These are phyloP conservation scores for Notamacropus eugenii DNA, from an alignment of 2,797 vertebrate species.

Conservation along the genomic window DNA sequence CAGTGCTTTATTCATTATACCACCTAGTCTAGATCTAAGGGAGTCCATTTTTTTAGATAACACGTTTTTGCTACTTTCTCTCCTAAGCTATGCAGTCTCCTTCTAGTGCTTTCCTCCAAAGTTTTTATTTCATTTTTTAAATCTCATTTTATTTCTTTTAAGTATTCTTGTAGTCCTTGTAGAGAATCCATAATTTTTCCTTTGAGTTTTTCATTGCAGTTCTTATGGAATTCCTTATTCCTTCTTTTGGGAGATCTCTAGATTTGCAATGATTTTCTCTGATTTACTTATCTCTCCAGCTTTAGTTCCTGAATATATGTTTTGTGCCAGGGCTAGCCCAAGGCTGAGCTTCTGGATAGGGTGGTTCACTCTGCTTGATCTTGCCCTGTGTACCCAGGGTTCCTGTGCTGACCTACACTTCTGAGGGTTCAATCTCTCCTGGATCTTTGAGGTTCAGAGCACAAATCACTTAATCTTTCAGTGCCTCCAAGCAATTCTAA, in stretches of 20 bases:
- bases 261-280: not conserved
- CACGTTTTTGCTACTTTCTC: not conserved
- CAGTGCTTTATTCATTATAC: not conserved
- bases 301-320: not conserved
- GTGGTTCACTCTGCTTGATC: not conserved
- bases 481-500: not conserved
- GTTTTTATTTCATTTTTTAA: not conserved
- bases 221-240: not conserved
- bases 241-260: not conserved
- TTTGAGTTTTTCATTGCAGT: not conserved
- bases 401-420: not conserved
- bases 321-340: not conserved
- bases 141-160: not conserved
- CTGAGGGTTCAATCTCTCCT: not conserved
- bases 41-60: not conserved
- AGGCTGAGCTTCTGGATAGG: not conserved
- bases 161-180: not conserved
- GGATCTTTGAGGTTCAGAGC: not conserved
- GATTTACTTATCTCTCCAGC: not conserved
- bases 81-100: not conserved
- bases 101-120: not conserved
- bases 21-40: not conserved
- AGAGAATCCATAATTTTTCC: not conserved
- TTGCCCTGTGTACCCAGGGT: rapidly evolving
- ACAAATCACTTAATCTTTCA: not conserved